Conservation (phyloP, 2,888 invertebrate genomes). For the Lordiphosa fenestrarum region DNA sequence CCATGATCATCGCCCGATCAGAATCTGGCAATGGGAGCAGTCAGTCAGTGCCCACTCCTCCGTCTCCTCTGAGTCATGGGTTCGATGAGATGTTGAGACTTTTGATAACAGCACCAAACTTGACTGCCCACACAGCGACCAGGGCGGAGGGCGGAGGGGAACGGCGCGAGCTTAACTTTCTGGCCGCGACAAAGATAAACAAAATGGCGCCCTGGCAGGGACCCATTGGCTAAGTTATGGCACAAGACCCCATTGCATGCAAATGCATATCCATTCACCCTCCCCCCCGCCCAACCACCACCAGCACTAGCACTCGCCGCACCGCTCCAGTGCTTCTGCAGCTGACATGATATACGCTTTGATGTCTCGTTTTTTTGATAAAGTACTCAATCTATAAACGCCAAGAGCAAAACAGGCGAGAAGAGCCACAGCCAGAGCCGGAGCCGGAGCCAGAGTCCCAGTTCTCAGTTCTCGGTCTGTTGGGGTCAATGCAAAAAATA, state of each 20-base stretch:
- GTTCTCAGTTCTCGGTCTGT: constrained; percentile 12
- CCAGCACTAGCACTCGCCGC: neutral
- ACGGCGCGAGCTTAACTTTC: constrained; percentile 33
- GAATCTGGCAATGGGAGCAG: constrained; percentile 9
- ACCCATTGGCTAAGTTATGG: constrained; percentile 65
- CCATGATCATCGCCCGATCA: constrained; percentile 5
- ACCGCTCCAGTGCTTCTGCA: constrained; percentile 42
- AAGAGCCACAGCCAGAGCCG: constrained; percentile 28
- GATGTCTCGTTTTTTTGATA: constrained; percentile 73
- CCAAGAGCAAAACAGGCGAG: constrained; percentile 1
- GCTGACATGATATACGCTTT: constrained; percentile 72
- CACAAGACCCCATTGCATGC: constrained; percentile 26
- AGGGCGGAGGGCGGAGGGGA: neutral
- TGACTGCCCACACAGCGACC: neutral
- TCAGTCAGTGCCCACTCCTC: neutral
- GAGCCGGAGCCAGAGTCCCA: neutral
- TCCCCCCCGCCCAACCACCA: neutral
- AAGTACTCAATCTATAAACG: constrained; percentile 36
- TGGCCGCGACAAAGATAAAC: constrained; percentile 71
- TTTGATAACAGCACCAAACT: constrained; percentile 4
- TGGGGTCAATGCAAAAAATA: constrained; percentile 63
- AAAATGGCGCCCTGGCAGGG: constrained; percentile 59
- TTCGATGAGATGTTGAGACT: constrained; percentile 6
- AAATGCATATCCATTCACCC: constrained; percentile 18
- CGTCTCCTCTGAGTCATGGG: constrained; percentile 7